A percentile compares a stretch with the other conserved stretches of the same genome.
These are phyloP conservation scores for Drosophila cardini DNA, from an alignment of 1,140 invertebrate genomes.

Conservation along the genomic window DNA sequence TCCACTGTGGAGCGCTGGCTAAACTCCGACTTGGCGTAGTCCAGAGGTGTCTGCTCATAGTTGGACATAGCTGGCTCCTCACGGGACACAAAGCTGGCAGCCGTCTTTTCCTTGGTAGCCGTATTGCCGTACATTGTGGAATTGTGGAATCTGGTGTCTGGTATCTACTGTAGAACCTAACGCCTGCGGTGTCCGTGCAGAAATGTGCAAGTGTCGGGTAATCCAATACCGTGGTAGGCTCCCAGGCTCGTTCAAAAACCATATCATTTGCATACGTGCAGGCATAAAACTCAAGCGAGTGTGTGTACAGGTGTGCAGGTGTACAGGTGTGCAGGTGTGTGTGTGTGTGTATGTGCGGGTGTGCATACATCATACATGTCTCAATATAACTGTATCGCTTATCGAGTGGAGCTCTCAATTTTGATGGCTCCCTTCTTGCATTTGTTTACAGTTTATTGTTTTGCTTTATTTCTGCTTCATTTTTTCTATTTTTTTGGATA, in stretches of 20 bases:
- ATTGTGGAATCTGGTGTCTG: neutral
- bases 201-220: constrained; percentile 82
- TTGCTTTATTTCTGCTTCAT: constrained; percentile 41
- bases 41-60: neutral
- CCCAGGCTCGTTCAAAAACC: constrained; percentile 21
- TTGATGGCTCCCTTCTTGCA: constrained; percentile 71
- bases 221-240: constrained; percentile 68
- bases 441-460: constrained; percentile 84
- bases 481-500: constrained; percentile 10
- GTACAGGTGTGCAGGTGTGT: constrained; percentile 15
- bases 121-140: constrained; percentile 25
- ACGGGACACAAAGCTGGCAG: neutral
- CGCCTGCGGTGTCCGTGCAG: constrained; percentile 78
- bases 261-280: constrained; percentile 77
- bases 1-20: constrained; percentile 25
- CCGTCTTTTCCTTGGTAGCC: neutral
- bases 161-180: constrained; percentile 55
- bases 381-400: constrained; percentile 56
- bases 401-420: constrained; percentile 79
- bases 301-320: constrained; percentile 11
- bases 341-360: constrained; percentile 9
- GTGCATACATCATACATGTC: constrained; percentile 40
- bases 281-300: constrained; percentile 39
- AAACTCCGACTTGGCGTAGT: neutral
- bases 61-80: constrained; percentile 1